Conservation (phyloP, 1,140 invertebrate species). For the Bombus waltoni region DNA sequence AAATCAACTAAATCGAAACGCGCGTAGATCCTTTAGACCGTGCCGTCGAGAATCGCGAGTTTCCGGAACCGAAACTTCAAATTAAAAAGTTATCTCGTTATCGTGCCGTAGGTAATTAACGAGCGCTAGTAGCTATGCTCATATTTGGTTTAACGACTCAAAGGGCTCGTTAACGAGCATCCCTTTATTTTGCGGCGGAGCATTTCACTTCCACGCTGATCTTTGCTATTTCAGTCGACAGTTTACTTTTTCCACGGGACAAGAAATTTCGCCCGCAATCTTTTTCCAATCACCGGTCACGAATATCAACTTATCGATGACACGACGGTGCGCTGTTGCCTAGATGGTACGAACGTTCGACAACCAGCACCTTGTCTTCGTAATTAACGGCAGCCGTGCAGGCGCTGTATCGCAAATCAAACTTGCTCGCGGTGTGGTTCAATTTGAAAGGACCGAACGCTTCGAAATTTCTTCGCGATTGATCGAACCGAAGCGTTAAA, state of each 20-base stretch:
- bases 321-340: neutral
- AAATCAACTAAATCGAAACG: slow-evolving; percentile 32
- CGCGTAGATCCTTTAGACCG: neutral
- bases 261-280: neutral
- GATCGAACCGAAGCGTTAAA: neutral
- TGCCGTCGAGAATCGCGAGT: neutral
- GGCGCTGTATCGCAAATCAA: slow-evolving; percentile 43
- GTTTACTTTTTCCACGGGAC: too few relatives aligned
- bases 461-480: neutral
- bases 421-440: neutral
- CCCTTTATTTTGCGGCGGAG: slow-evolving; percentile 21
- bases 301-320: neutral
- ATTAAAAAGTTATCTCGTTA: slow-evolving; percentile 41
- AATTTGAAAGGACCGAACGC: neutral
- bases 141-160: slow-evolving; percentile 39
- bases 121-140: slow-evolving; percentile 14
- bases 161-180: slow-evolving; percentile 40
- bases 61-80: slow-evolving; percentile 18
- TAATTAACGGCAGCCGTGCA: slow-evolving; percentile 38
- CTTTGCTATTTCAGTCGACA: neutral
- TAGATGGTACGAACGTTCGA: neutral
- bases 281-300: neutral
- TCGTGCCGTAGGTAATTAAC: slow-evolving; percentile 23
- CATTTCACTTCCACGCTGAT: neutral
- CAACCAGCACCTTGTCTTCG: slow-evolving; percentile 12